Conservation (phyloP, 2,797 vertebrate species). For the Psittacula derbiana region DNA sequence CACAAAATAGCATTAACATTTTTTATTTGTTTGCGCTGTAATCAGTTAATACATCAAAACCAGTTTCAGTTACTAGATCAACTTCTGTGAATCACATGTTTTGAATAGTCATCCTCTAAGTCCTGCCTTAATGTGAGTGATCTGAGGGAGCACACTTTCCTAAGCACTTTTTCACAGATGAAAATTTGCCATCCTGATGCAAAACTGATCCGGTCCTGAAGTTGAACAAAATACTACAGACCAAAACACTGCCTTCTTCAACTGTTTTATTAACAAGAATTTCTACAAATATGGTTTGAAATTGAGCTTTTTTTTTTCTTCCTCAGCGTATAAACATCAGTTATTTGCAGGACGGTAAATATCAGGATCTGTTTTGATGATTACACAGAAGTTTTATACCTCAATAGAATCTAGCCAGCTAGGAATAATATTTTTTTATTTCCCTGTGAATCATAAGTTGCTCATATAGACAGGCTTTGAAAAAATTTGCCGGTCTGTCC, state of each 20-base stretch:
- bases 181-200: not conserved
- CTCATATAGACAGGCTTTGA: not conserved
- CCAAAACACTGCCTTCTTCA: not conserved
- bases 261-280: not conserved
- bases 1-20: not conserved
- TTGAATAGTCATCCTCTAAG: not conserved
- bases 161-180: not conserved
- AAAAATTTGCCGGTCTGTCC: not conserved
- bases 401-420: not conserved
- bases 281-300: not conserved
- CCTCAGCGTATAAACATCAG: not conserved
- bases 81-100: not conserved
- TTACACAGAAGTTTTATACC: not conserved
- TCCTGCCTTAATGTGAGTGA: not conserved
- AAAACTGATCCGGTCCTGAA: not conserved
- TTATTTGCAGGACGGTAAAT: not conserved
- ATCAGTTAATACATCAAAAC: not conserved
- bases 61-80: not conserved
- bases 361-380: not conserved
- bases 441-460: not conserved
- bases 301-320: not conserved
- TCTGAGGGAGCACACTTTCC: not conserved
- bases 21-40: not conserved
- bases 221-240: not conserved
- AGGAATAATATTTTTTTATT: not conserved